Percentiles rank a stretch among this genome's conserved stretches.
Evolutionary conservation across 1,140 invertebrate genomes (phyloP).

Genomic region (Drosophila punjabiensis): DNA sequence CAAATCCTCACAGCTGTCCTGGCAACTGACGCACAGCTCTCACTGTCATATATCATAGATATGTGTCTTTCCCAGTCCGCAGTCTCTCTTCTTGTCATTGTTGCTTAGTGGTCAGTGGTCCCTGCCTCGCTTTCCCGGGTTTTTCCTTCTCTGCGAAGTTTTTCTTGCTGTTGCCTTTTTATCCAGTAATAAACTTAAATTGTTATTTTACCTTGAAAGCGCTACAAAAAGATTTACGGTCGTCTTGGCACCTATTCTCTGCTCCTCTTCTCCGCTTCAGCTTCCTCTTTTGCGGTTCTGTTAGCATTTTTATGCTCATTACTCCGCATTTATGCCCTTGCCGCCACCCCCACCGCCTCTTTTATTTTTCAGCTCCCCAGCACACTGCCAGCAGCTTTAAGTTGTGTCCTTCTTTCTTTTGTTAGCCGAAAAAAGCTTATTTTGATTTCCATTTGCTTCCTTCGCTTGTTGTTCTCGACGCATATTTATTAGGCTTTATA

Average conservation of each 20-base stretch:
- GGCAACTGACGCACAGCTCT: constrained; percentile 57
- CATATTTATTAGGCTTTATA: constrained; percentile 76
- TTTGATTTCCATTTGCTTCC: constrained; percentile 71
- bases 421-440: constrained; percentile 54
- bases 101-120: constrained; percentile 37
- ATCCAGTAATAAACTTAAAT: constrained; percentile 78
- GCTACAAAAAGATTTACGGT: constrained; percentile 79
- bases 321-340: constrained; percentile 63
- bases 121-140: not conserved
- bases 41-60: constrained; percentile 74
- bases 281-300: constrained; percentile 41
- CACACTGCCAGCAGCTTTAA: constrained; percentile 37
- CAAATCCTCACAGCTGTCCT: constrained; percentile 51
- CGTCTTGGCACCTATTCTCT: constrained; percentile 56
- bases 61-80: constrained; percentile 19
- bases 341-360: not conserved
- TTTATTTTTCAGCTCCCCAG: constrained; percentile 23
- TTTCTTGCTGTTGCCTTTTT: constrained; percentile 53
- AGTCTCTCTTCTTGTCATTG: constrained; percentile 4
- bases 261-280: not conserved
- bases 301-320: constrained; percentile 76
- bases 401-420: constrained; percentile 19
- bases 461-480: constrained; percentile 47
- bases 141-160: constrained; percentile 28
- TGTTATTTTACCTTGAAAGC: constrained; percentile 82